Conservation (phyloP, 2,113 vertebrate genomes). For the Gadus chalcogrammus region DNA sequence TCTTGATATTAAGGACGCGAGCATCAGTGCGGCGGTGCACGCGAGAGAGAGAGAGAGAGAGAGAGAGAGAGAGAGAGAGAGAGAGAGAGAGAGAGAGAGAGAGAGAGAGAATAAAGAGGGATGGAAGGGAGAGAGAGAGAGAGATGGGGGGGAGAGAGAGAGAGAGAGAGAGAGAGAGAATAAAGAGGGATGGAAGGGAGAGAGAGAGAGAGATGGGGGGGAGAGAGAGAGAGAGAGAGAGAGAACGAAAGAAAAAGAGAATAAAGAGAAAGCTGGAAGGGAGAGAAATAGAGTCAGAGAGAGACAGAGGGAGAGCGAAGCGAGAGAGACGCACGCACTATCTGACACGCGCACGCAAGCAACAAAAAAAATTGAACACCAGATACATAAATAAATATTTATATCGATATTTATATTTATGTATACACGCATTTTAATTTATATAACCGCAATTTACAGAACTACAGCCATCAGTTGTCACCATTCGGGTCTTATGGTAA, state of each 20-base stretch:
- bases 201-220: background rate
- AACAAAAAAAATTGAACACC: too few relatives aligned
- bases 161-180: background rate
- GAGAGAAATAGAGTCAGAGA: background rate
- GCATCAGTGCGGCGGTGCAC: conserved; percentile 57
- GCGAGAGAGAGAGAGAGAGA: conserved; percentile 10
- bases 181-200: background rate
- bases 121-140: background rate
- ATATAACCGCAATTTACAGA: too few relatives aligned
- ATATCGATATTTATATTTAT: too few relatives aligned
- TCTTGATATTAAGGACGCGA: conserved; percentile 47
- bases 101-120: background rate
- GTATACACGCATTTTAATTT: too few relatives aligned
- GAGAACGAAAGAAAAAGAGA: background rate
- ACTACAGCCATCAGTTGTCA: too few relatives aligned
- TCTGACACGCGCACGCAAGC: too few relatives aligned
- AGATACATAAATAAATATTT: too few relatives aligned
- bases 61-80: background rate
- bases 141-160: background rate
- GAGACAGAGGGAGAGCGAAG: background rate
- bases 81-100: conserved; percentile 8
- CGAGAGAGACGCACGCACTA: background rate
- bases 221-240: background rate
- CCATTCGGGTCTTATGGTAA: too few relatives aligned
- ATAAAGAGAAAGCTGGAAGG: background rate